Percentiles rank a stretch among this genome's conserved stretches.
Evolutionary conservation across 2,113 vertebrate genomes (phyloP).

Genomic region (Sturnus vulgaris): DNA sequence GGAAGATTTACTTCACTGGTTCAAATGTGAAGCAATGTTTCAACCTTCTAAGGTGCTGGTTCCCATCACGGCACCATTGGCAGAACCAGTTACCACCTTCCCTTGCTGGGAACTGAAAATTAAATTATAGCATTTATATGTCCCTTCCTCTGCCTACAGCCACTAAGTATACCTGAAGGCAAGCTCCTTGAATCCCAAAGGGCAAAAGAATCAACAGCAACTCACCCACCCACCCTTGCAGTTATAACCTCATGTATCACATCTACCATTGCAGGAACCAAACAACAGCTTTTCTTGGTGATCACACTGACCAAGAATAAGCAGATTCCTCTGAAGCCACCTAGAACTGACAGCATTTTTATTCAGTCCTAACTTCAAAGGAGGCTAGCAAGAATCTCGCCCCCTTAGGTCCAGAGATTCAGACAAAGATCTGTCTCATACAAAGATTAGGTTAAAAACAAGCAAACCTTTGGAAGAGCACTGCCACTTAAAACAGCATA

Average conservation of each 20-base stretch:
- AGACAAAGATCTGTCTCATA: background rate
- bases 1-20: background rate
- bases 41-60: background rate
- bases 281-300: background rate
- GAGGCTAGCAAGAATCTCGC: background rate
- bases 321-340: background rate
- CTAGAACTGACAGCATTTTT: background rate
- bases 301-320: background rate
- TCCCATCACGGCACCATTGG: background rate
- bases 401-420: background rate
- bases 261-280: background rate
- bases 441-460: background rate
- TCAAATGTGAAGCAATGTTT: background rate
- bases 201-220: background rate
- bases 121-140: accelerated
- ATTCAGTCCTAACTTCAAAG: background rate
- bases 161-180: background rate
- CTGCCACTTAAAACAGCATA: background rate
- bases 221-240: background rate
- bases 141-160: background rate
- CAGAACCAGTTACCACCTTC: background rate
- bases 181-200: background rate
- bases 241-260: background rate
- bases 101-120: background rate
- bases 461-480: background rate